phyloP scores from a whole-genome alignment of 2,113 vertebrate genomes.

The Seriola quinqueradiata region DNA sequence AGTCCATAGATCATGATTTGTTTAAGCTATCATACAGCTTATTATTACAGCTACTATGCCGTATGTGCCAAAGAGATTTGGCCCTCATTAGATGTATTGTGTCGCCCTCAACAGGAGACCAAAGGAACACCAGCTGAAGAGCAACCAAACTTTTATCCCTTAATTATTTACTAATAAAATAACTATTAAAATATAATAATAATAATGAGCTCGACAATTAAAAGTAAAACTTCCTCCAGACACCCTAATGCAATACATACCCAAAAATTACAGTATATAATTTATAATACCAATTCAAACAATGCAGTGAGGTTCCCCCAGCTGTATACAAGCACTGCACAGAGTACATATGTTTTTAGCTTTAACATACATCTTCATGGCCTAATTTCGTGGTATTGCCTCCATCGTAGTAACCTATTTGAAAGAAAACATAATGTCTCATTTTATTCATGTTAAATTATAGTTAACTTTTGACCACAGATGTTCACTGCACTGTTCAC shows the following conservation, averaged over 20 bases:
- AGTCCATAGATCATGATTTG: background rate
- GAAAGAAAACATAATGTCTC: background rate
- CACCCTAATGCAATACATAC: background rate
- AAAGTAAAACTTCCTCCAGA: background rate
- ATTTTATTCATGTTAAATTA: background rate
- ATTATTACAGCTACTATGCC: too few relatives aligned
- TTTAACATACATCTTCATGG: background rate
- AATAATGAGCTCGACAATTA: background rate
- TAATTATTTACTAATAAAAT: background rate
- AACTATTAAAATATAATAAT: background rate
- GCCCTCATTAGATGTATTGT: constrained; percentile 55
- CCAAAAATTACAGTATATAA: background rate
- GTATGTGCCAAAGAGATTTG: background rate
- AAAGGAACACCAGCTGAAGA: constrained; percentile 25
- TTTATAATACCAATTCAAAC: background rate
- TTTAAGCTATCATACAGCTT: background rate
- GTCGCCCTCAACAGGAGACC: constrained; percentile 72
- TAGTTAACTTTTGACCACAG: background rate
- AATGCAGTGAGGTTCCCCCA: background rate
- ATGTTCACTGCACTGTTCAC: too few relatives aligned
- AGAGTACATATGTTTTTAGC: background rate
- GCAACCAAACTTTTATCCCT: background rate
- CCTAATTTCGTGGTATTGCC: background rate
- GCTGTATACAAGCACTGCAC: background rate
- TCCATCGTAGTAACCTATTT: background rate